Conservation (phyloP, 2,113 vertebrate genomes). For the Microcebus lehilahytsara region DNA sequence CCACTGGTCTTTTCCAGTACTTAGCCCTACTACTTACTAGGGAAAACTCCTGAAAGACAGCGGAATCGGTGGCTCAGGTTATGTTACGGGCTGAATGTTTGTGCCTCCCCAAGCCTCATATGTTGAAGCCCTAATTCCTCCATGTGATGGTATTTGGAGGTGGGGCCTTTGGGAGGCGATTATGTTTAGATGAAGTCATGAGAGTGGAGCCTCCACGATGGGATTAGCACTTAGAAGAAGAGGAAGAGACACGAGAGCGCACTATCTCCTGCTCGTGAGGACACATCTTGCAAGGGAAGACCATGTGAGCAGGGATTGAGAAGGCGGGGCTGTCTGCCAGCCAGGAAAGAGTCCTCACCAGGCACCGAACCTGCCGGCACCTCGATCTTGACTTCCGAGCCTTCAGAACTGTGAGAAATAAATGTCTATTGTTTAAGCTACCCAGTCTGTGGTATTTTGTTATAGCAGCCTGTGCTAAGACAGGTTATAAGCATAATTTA, state of each 20-base stretch:
- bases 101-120: accelerated
- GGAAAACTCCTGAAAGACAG: background rate
- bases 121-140: background rate
- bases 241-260: background rate
- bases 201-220: background rate
- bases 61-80: background rate
- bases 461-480: background rate
- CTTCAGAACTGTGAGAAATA: background rate
- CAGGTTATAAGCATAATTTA: background rate
- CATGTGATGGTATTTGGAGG: background rate
- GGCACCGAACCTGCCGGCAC: background rate
- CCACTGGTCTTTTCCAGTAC: background rate
- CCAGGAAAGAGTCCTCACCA: background rate
- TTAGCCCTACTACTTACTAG: background rate
- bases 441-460: background rate
- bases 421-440: background rate
- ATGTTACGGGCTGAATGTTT: background rate
- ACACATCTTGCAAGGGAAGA: background rate
- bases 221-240: background rate
- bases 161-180: background rate
- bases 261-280: accelerated
- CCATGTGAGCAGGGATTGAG: accelerated
- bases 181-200: background rate
- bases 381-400: background rate
- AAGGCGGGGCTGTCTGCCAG: background rate